These are phyloP conservation scores for Drosophila santomea DNA, from an alignment of 1,140 invertebrate species.

Conservation along the genomic window DNA sequence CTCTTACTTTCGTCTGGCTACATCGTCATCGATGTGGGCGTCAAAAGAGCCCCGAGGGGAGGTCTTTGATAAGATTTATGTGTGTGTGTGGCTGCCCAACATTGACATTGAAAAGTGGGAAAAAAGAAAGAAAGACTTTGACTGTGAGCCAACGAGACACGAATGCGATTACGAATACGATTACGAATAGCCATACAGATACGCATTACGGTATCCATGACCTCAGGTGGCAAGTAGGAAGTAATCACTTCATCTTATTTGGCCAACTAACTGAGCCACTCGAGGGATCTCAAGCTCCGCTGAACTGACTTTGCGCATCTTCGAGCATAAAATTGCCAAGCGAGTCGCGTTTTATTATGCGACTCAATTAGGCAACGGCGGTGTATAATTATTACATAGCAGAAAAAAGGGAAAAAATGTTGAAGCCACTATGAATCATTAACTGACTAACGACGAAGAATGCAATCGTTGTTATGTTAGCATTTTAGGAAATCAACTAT, in stretches of 20 bases:
- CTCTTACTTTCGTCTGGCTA: slow-evolving; percentile 7
- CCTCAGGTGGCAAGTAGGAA: slow-evolving; percentile 33
- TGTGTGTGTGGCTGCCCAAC: slow-evolving; percentile 17
- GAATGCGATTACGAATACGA: slow-evolving; percentile 35
- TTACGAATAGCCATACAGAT: no score
- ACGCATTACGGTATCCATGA: background rate
- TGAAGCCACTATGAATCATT: slow-evolving; percentile 23
- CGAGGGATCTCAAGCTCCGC: background rate
- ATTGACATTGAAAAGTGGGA: slow-evolving; percentile 67
- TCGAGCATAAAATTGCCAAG: slow-evolving; percentile 56
- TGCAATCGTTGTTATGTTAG: background rate
- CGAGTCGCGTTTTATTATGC: slow-evolving; percentile 48
- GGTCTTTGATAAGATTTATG: slow-evolving; percentile 11
- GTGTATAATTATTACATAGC: slow-evolving; percentile 29
- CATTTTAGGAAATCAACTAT: no score
- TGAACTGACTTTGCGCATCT: slow-evolving; percentile 36
- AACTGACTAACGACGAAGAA: background rate
- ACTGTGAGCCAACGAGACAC: slow-evolving; percentile 10
- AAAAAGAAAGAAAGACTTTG: slow-evolving; percentile 6
- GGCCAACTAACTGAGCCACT: slow-evolving; percentile 8
- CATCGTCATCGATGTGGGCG: slow-evolving; percentile 17
- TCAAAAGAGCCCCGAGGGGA: slow-evolving; percentile 56
- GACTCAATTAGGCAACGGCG: slow-evolving; percentile 61
- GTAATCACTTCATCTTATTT: slow-evolving; percentile 6
- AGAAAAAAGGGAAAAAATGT: slow-evolving; percentile 6